These are phyloP conservation scores for Erebia ligea DNA, from an alignment of 2,888 invertebrate genomes.

Conservation along the genomic window DNA sequence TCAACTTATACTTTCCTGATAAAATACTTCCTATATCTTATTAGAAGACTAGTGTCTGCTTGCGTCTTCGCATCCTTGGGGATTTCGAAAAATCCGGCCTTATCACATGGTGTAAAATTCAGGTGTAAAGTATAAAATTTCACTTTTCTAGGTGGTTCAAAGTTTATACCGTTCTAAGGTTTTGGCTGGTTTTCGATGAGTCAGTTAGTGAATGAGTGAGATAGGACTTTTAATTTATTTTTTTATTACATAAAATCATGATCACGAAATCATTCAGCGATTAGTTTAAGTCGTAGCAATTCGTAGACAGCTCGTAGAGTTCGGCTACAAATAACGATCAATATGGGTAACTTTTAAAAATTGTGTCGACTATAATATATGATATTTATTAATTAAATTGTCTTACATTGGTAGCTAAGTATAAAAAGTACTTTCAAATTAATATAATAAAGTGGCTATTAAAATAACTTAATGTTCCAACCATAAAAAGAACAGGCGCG, in stretches of 20 bases:
- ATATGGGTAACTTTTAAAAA: background rate
- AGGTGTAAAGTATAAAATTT: too few species aligned
- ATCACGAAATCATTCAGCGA: background rate
- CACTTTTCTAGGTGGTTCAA: too few species aligned
- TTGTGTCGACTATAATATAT: background rate
- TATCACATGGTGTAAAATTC: too few species aligned
- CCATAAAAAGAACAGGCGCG: conserved; percentile 23
- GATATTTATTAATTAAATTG: background rate
- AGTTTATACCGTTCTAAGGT: too few species aligned
- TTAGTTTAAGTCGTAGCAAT: background rate
- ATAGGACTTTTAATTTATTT: too few species aligned
- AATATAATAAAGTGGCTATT: conserved; percentile 7
- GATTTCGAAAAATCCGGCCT: too few species aligned
- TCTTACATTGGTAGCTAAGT: background rate
- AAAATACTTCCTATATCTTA: too few species aligned
- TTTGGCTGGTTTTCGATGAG: too few species aligned
- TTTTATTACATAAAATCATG: background rate
- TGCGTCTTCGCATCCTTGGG: too few species aligned
- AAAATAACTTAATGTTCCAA: conserved; percentile 20
- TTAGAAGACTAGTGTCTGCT: too few species aligned
- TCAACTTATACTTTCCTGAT: too few species aligned
- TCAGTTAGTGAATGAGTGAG: too few species aligned
- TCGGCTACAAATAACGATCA: background rate
- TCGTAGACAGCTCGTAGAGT: conserved; percentile 8
- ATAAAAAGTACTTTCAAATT: background rate